Evolutionary conservation across 2,797 vertebrate genomes (phyloP), one percentile per base, ranked within the genome.

Genomic region (Hyperoplus lanceolatus): DNA sequence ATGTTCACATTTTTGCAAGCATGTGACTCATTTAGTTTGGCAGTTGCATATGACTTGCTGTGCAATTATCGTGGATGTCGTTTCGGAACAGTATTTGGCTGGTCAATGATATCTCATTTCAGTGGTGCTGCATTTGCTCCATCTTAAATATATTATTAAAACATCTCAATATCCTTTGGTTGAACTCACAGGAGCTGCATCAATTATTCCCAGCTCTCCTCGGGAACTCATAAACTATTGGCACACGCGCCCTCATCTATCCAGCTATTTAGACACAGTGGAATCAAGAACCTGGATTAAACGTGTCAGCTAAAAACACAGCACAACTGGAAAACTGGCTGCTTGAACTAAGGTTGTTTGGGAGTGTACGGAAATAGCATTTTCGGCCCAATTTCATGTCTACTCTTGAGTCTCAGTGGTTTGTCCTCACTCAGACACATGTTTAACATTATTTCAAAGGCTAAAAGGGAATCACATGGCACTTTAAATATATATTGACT

Each of bases 21-120:
- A 87, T 91, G 88, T 89, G 80, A 90, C 86, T 89, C 80, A 90
- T 89, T 92, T 89, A 83, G 71, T 84, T 90, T 93, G 92, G 88
- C 89, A 89, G 85, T 82, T 85, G 84, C 78, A 63, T 81, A 71
- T 83, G 84, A 90, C 80, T 90, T 77, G 74, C 87, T 79, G 69
- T 82, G 81, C 82, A 90, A 87, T 90, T 85, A 89, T 82, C 92
- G 82, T 81, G 66, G 74, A 88, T 84, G 89, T 89, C 78, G 86
- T 87, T 92, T 78, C 76, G 82, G 78, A 87, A 73, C 56, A n/a
- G 42, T 79, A 89, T 91, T 89, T 91, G 90, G 88, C 85, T 51
- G 74, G 87, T 90, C 85, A 86, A 51, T 72, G 81, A 75, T 79
- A 75, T 88, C 49, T 64, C 1, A 77, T 89, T 90, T 88, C 76